These are phyloP conservation scores for Corvus moneduloides DNA, from an alignment of 2,113 vertebrate genomes.

Conservation along the genomic window DNA sequence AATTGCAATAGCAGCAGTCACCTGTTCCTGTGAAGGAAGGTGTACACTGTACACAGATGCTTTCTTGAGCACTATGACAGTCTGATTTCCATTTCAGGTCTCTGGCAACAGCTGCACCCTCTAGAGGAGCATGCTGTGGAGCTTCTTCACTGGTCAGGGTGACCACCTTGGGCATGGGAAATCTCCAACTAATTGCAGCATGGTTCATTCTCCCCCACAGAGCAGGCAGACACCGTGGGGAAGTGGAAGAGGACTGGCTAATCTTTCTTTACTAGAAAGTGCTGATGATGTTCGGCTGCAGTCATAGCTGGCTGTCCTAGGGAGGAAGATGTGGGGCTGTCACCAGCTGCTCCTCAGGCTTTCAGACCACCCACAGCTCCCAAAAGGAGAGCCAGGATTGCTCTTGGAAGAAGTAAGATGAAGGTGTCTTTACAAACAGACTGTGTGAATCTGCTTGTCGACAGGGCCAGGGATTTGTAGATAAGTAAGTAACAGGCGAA, in stretches of 20 bases:
- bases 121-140: rapidly evolving
- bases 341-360: neutral
- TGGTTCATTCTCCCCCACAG: neutral
- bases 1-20: neutral
- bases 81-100: neutral
- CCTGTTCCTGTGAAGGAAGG: neutral
- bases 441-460: neutral
- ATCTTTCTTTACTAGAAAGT: neutral
- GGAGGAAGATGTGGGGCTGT: neutral
- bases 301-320: neutral
- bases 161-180: rapidly evolving
- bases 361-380: neutral
- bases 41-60: rapidly evolving
- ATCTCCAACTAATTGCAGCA: neutral
- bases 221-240: neutral
- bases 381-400: neutral
- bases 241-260: neutral
- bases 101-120: neutral
- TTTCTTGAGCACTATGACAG: neutral
- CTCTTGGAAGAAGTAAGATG: neutral
- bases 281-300: too few relatives aligned
- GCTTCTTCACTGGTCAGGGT: neutral
- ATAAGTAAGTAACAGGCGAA: neutral
- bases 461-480: neutral
- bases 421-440: neutral